A percentile compares a stretch with the other conserved stretches of the same genome.
phyloP scores from a whole-genome alignment of 2,888 invertebrate species.

The Alsophila aescularia region DNA sequence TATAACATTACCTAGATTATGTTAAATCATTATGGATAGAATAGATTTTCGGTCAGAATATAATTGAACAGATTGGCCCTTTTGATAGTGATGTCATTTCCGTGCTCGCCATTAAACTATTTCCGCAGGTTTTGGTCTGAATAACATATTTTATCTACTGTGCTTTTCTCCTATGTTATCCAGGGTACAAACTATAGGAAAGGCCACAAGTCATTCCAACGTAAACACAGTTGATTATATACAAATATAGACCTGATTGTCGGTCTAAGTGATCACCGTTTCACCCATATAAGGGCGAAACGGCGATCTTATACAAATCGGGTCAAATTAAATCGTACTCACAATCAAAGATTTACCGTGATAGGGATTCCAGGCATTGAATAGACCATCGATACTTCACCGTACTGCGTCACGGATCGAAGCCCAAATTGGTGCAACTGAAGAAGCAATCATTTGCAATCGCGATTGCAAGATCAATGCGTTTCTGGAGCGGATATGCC shows the following conservation, averaged over 20 bases:
- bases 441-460: constrained; percentile 51
- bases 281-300: constrained; percentile 10
- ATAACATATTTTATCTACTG: no score
- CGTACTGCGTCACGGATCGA: constrained; percentile 37
- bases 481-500: constrained; percentile 70
- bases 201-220: neutral
- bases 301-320: constrained; percentile 12
- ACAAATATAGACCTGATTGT: constrained; percentile 1
- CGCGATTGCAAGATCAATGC: constrained; percentile 44
- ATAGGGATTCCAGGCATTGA: constrained; percentile 44
- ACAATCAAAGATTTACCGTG: constrained; percentile 30
- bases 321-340: constrained; percentile 16
- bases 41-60: neutral
- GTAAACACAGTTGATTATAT: neutral
- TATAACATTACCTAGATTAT: neutral
- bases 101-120: no score
- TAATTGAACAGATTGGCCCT: neutral
- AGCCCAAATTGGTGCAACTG: constrained; percentile 51
- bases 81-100: no score
- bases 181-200: no score
- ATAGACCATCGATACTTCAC: constrained; percentile 60
- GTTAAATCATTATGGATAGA: neutral
- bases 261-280: constrained; percentile 4
- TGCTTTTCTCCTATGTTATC: neutral
- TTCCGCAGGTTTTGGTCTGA: no score